These are phyloP conservation scores for Willisornis vidua DNA, from an alignment of 2,113 vertebrate genomes.

Conservation along the genomic window DNA sequence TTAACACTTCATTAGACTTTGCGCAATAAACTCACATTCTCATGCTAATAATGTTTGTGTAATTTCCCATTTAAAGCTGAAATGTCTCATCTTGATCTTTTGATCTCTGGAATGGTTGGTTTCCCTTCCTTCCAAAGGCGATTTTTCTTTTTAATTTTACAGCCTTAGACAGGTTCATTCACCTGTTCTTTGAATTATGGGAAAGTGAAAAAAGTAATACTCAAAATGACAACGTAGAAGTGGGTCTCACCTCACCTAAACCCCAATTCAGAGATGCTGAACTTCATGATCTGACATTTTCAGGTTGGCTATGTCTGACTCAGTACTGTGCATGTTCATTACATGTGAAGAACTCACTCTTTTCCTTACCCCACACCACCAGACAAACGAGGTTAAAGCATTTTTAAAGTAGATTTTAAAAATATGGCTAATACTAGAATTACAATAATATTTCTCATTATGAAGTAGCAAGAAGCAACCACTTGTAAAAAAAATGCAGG, in stretches of 20 bases:
- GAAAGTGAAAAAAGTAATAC: neutral
- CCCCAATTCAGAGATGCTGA: constrained; percentile 7
- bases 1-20: neutral
- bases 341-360: neutral
- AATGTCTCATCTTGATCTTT: neutral
- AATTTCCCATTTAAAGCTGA: neutral
- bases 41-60: neutral
- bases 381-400: neutral
- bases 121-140: neutral
- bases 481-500: neutral
- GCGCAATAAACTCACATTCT: neutral
- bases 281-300: constrained; percentile 37
- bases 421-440: neutral
- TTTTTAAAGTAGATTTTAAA: neutral
- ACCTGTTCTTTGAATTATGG: constrained; percentile 2
- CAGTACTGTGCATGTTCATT: neutral
- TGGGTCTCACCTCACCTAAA: neutral
- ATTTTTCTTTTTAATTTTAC: constrained; percentile 31
- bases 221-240: constrained; percentile 22
- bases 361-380: neutral
- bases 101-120: neutral
- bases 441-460: neutral
- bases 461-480: neutral
- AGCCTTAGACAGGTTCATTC: constrained; percentile 7
- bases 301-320: neutral